Conservation (phyloP, 2,888 invertebrate genomes). For the Agonopterix arenella region DNA sequence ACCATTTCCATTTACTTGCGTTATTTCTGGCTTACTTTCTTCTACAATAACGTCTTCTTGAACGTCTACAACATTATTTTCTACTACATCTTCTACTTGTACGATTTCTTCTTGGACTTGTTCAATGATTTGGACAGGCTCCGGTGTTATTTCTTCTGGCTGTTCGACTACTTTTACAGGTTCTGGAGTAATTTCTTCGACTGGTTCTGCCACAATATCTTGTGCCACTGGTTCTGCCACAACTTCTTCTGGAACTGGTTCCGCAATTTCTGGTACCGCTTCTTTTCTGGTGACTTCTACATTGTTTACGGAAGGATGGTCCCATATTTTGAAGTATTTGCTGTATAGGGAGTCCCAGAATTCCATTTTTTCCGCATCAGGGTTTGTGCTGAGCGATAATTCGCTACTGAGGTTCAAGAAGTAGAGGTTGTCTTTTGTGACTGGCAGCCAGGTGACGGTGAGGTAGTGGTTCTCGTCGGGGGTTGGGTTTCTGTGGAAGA, state of each 20-base stretch:
- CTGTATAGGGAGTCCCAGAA: conserved; percentile 60
- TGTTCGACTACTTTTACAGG: conserved; percentile 9
- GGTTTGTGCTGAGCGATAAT: conserved; percentile 42
- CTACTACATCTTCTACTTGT: conserved; percentile 17
- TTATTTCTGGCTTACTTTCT: conserved; percentile 2
- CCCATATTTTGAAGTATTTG: conserved; percentile 60
- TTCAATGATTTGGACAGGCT: conserved; percentile 9
- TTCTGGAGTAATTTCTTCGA: neutral
- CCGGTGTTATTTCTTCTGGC: conserved; percentile 9
- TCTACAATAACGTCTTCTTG: conserved; percentile 8
- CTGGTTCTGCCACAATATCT: neutral
- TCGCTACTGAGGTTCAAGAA: conserved; percentile 50
- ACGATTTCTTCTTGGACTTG: conserved; percentile 6
- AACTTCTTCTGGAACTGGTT: neutral
- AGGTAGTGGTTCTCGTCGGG: conserved; percentile 60
- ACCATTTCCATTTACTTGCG: conserved; percentile 32
- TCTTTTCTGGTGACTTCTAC: conserved; percentile 19
- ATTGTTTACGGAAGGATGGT: conserved; percentile 31
- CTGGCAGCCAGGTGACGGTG: conserved; percentile 57
- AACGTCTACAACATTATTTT: conserved; percentile 6
- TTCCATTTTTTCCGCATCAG: conserved; percentile 56
- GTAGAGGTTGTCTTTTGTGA: conserved; percentile 50
- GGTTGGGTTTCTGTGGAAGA: conserved; percentile 50
- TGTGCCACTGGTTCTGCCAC: neutral
- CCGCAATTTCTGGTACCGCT: neutral